Evolutionary conservation across 2,797 vertebrate genomes (phyloP).

Genomic region (Enoplosus armatus): DNA sequence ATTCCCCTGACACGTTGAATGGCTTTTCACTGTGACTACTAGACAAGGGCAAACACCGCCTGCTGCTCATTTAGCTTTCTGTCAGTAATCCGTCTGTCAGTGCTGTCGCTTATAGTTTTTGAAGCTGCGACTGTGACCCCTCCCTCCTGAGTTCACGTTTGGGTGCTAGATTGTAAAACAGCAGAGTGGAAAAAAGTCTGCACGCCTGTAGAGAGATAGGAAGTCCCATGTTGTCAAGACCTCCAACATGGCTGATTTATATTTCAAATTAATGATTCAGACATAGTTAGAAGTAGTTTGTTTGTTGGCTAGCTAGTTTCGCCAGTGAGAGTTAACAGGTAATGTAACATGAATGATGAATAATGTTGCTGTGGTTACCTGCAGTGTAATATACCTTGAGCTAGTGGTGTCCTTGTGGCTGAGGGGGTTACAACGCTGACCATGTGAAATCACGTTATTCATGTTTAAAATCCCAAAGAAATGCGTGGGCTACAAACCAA

Average conservation of each 20-base stretch:
- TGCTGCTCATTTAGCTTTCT: constrained; percentile 51
- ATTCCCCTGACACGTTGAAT: constrained; percentile 75
- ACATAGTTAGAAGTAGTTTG: too few species aligned
- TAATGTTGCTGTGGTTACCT: background rate
- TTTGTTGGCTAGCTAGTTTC: too few species aligned
- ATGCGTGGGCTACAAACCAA: background rate
- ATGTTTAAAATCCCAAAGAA: background rate
- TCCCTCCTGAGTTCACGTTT: constrained; percentile 18
- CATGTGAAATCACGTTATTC: too few species aligned
- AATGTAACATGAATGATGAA: too few species aligned
- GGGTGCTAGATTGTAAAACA: constrained; percentile 3
- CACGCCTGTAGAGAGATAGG: constrained; percentile 5
- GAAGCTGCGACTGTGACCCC: background rate
- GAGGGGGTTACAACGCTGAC: background rate
- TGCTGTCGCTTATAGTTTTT: constrained; percentile 22
- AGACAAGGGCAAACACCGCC: constrained; percentile 65
- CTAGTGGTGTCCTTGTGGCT: background rate
- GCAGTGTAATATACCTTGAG: background rate
- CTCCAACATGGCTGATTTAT: background rate
- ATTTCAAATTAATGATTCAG: background rate
- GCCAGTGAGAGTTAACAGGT: too few species aligned
- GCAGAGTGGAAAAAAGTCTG: background rate
- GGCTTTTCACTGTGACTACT: constrained; percentile 47
- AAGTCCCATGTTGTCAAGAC: background rate
- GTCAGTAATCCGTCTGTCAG: constrained; percentile 55